These are phyloP conservation scores for Euzetes globulus DNA, from an alignment of 2,888 invertebrate species.

Conservation along the genomic window DNA sequence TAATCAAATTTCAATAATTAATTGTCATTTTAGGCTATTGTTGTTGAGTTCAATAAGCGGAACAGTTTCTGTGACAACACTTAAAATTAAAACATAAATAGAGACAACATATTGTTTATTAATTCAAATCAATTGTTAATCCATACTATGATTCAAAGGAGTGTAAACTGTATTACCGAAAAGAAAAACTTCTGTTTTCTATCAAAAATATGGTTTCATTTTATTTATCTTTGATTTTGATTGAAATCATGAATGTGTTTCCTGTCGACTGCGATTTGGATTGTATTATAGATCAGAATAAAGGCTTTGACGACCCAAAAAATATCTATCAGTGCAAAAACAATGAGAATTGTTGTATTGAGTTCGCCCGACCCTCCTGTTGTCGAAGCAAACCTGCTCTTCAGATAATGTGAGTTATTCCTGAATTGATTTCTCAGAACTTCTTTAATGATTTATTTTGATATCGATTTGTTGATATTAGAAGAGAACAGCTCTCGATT, in stretches of 20 bases:
- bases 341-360: slow-evolving; percentile 41
- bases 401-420: slow-evolving; percentile 41
- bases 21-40: neutral
- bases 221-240: slow-evolving; percentile 9
- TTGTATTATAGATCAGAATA: slow-evolving; percentile 41
- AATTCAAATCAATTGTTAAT: neutral
- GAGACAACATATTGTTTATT: neutral
- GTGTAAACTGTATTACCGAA: neutral
- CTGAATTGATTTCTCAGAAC: neutral
- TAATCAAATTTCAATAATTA: slow-evolving; percentile 2
- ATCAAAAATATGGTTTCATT: neutral
- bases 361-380: slow-evolving; percentile 42
- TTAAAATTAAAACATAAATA: neutral
- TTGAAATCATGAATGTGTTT: neutral
- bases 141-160: too few species aligned
- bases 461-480: slow-evolving; percentile 24
- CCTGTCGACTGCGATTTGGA: slow-evolving; percentile 31
- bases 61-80: slow-evolving; percentile 26
- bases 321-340: slow-evolving; percentile 42
- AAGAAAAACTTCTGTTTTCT: neutral
- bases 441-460: neutral
- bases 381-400: slow-evolving; percentile 41
- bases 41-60: slow-evolving; percentile 1
- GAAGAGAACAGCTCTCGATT: slow-evolving; percentile 40
- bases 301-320: slow-evolving; percentile 41